Evolutionary conservation across 1,140 invertebrate species (phyloP).

Genomic region (Polyergus mexicanus): DNA sequence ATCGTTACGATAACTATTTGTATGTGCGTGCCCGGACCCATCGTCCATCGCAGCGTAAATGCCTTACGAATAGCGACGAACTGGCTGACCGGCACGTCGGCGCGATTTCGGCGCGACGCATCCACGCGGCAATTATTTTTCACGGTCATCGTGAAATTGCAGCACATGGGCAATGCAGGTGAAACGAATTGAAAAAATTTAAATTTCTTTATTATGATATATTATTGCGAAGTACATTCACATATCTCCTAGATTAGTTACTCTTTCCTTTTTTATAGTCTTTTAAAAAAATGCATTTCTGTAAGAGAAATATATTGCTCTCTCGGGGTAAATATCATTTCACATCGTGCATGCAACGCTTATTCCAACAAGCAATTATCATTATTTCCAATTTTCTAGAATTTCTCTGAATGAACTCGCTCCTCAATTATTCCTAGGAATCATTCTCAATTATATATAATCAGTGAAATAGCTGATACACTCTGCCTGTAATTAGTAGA

Average conservation of each 20-base stretch:
- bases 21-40: constrained; percentile 46
- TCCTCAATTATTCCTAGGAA: not conserved
- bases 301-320: not conserved
- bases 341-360: not conserved
- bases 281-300: not conserved
- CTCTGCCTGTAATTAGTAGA: constrained; percentile 3
- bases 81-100: constrained; percentile 8
- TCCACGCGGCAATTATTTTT: constrained; percentile 45
- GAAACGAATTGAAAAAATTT: constrained; percentile 7
- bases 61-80: constrained; percentile 43
- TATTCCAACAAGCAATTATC: not conserved
- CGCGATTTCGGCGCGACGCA: not conserved
- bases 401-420: not conserved
- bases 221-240: not conserved
- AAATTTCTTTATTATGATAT: not conserved
- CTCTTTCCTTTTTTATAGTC: not conserved
- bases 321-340: constrained; percentile 1
- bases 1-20: constrained; percentile 75
- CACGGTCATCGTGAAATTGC: constrained; percentile 16
- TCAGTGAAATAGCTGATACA: not conserved
- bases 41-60: constrained; percentile 32
- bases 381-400: not conserved
- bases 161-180: not conserved
- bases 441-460: not conserved
- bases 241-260: not conserved